Base-by-base conservation (phyloP, 2,888 invertebrate genomes). In the Acronicta alni region DNA sequence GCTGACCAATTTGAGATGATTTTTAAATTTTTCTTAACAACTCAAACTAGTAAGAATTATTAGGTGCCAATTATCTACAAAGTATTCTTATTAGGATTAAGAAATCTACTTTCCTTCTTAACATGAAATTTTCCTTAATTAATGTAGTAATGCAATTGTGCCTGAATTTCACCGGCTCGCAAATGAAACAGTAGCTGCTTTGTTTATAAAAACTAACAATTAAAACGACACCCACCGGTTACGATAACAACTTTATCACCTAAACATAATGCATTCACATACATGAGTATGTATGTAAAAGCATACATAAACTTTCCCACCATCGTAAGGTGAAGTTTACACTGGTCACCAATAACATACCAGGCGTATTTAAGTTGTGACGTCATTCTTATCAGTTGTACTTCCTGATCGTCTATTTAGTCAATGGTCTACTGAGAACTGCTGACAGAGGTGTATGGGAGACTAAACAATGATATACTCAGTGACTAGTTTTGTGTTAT, bases 401-500 rank as follows among this genome's bases (percentile, higher is more conserved):
- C 23, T 59, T 52, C 44, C 38, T 18, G 47, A 18, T 43, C 20
- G 15, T 38, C 18, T 61, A 51, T 66, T 63, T 67, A 15, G 43
- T 53, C 65, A 66, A 62, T 58, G 39, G 60, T 57, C 49, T 60
- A 54, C 55, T 23, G 8, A 56, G 39, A 66, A 64, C 46, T 58
- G 39, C 54, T 20, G 37, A 47, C 45, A 52, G 43, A 52, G 57
- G 20, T 52, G 17, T 44, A 20, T 23, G 37, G 30, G 10, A 83
- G 79, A 81, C 82, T 76, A 83, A 85, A 85, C 84, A 83, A 81
- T 76, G 72, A 78, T 57, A 77, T 63, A 43, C 18, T 44, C 7
- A 30, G 44, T 41, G 9, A 35, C 7, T 7, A n/a, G n/a, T 35
- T 32, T 32, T 41, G 18, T 9, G 14, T 10, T 53, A 53, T 44